Base-by-base conservation (phyloP, 1,140 invertebrate genomes). In the Diorhabda elongata region DNA sequence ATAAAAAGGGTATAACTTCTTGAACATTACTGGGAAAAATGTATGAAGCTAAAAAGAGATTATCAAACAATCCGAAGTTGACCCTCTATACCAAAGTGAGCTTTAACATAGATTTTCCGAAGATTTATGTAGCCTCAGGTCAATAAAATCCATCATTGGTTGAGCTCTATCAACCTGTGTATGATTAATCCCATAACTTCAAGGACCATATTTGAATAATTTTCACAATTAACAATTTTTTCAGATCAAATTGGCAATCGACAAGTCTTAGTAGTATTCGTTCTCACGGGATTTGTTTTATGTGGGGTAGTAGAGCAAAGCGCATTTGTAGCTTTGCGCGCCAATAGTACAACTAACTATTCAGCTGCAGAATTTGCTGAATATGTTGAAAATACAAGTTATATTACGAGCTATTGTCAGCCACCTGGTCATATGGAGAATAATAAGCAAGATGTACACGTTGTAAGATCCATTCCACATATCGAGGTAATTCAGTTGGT, bases 251-350 rank as follows among this genome's bases (percentile, higher is more conserved):
- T 86, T 41, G 80, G 84, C 68, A 84, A 83, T 3, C 79, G 83
- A 63, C 84, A 85, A 66, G 77, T 86, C 42, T 81, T 86, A 3
- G 83, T 82, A 42, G 76, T 81, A 2, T 78, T 86, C 4, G 83
- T 86, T 0, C 81, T 84, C n/a, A 82, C 83, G 11, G 85, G 84
- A 3, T 86, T 85, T 70, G 84, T 85, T 9, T 76, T 86, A n/a
- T 84, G 83, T 57, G 85, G 85, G 6, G 81, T 85, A 3, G 84
- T 86, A 0, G 85, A 86, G 71, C 83, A 85, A 58, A 85, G 84
- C 61, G 85, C 84, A 2, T 86, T 84, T 3, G 85, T 86, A 3
- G 84, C 85, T 65, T 74, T 86, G 42, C 77, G 85, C 3, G 84
- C 84, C 3, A 85, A 85, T 74, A 78, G 74, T 64, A 80, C 78